These are phyloP conservation scores for Danio tinwini DNA, from an alignment of 2,797 vertebrate species.

Conservation along the genomic window DNA sequence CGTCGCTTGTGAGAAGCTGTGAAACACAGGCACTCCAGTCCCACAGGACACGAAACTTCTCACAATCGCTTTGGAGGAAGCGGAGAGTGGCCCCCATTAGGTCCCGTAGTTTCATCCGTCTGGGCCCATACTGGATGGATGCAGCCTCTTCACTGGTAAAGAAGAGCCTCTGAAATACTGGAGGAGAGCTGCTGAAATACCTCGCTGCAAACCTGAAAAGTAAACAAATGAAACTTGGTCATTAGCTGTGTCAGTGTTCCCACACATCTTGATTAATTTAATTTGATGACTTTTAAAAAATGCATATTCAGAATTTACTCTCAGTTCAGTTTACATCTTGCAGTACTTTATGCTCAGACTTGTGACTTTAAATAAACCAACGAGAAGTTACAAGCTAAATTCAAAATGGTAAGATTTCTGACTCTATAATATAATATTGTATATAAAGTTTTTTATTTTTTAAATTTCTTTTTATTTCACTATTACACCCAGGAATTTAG, in stretches of 20 bases:
- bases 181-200: slow-evolving; percentile 88
- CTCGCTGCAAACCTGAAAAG: slow-evolving; percentile 86
- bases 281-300: background rate
- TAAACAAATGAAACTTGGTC: background rate
- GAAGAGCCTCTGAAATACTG: slow-evolving; percentile 96
- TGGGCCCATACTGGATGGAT: slow-evolving; percentile 89
- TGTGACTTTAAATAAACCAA: no score
- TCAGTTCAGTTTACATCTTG: no score
- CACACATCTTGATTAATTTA: background rate
- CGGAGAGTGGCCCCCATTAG: slow-evolving; percentile 94
- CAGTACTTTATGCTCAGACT: no score
- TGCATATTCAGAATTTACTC: background rate
- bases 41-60: slow-evolving; percentile 89
- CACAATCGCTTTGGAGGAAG: slow-evolving; percentile 88
- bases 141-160: slow-evolving; percentile 91
- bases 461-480: no score
- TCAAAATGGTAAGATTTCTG: no score
- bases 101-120: slow-evolving; percentile 96
- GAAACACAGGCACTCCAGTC: slow-evolving; percentile 98
- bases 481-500: no score
- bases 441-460: no score
- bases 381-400: no score
- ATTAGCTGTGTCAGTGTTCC: background rate
- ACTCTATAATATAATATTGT: no score
- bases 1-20: slow-evolving; percentile 92